Evolutionary conservation across 2,888 invertebrate genomes (phyloP), one percentile per base, ranked within the genome.

Genomic region (Chalcis sispes): DNA sequence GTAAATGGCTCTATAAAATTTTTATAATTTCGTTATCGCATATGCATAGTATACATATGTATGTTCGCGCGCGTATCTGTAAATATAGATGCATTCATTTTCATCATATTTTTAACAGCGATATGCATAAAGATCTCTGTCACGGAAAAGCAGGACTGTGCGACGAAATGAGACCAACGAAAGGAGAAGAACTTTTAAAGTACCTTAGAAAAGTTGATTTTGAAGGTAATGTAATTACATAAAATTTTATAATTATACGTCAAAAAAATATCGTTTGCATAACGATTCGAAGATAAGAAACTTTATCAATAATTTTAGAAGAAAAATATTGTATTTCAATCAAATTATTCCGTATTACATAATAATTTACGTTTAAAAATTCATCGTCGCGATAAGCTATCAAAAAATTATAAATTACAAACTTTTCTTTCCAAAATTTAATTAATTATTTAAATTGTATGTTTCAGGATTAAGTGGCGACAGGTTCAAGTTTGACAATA

Each of bases 121-220:
- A 95, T 83, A 97, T 98, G 96, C 98, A 98, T 86, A 89, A 87
- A 10, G 93, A 95, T 27, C 90, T 95, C 32, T 98, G 98, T 85
- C 92, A 92, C 0, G 94, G 94, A 0, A 90, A 91, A 27, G 89
- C 92, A 0, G 96, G 96, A 0, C 90, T 98, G 1, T 98, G 98
- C 87, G 94, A 95, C 48, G 93, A 93, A 23, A 98, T 98, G 97
- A 92, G 93, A 81, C 97, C 97, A 0, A 95, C 95, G 18, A 95
- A 96, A 85, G 98, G 98, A 0, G 93, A 94, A 0, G 94, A 95
- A 78, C 91, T 98, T 64, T 91, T 97, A 36, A 92, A 94, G 80
- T 97, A 95, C 87, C 91, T 98, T 46, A 91, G 95, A 65, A 95
- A 94, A 86, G 97, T 98, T 27, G 91, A 94, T 85, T 98, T 98